A percentile compares a stretch with the other conserved stretches of the same genome.
Conservation (phyloP, 2,888 invertebrate genomes). For the Watsonalla cultraria region DNA sequence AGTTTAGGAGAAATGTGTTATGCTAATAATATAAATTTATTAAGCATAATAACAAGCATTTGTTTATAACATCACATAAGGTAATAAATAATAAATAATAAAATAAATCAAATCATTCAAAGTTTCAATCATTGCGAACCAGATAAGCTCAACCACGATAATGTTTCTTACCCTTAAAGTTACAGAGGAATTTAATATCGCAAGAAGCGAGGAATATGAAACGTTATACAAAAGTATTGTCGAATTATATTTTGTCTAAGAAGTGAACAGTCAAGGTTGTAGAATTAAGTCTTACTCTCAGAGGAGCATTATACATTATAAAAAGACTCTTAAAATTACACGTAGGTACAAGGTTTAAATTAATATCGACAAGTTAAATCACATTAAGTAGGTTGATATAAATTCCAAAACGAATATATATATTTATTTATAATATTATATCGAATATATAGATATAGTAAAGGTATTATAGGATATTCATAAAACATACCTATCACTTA, state of each 20-base stretch:
- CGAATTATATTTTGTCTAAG: conserved; percentile 46
- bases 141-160: conserved; percentile 38
- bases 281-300: conserved; percentile 35
- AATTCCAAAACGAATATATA: conserved; percentile 13
- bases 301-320: conserved; percentile 41
- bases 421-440: conserved; percentile 36
- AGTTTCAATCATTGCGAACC: conserved; percentile 12
- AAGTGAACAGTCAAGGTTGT: conserved; percentile 45
- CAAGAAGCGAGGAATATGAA: conserved; percentile 32
- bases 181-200: conserved; percentile 24
- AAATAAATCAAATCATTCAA: background rate
- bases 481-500: conserved; percentile 30
- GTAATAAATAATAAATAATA: background rate
- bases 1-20: background rate
- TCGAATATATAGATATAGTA: conserved; percentile 18
- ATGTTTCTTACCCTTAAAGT: conserved; percentile 29
- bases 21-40: background rate
- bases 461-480: conserved; percentile 10
- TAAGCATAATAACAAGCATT: too few relatives aligned
- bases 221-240: conserved; percentile 57
- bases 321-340: background rate
- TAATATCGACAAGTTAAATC: background rate
- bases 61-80: too few relatives aligned
- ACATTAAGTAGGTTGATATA: background rate
- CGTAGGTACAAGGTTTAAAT: background rate